phyloP scores from a whole-genome alignment of 2,888 invertebrate genomes.

The Patella depressa region DNA sequence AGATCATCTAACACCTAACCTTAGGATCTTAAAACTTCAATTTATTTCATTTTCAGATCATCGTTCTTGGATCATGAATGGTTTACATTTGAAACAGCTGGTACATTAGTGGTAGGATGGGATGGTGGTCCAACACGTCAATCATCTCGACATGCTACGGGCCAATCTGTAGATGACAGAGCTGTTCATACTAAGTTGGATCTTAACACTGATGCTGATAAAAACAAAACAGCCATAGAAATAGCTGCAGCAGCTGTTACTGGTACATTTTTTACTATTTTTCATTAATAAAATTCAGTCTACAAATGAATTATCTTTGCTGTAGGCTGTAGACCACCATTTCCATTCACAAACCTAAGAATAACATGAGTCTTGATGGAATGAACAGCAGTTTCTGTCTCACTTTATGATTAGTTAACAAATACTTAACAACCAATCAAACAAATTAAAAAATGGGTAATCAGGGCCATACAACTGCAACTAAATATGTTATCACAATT shows the following conservation, averaged over 20 bases:
- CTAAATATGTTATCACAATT: too few relatives aligned
- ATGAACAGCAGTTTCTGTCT: background rate
- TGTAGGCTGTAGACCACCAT: too few relatives aligned
- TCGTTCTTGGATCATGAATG: conserved; percentile 68
- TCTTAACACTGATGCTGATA: conserved; percentile 41
- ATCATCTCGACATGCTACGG: conserved; percentile 25
- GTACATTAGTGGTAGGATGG: conserved; percentile 67
- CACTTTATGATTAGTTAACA: background rate
- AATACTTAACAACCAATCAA: too few relatives aligned
- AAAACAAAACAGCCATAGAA: conserved; percentile 62
- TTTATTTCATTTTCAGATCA: conserved; percentile 49
- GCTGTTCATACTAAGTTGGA: conserved; percentile 38
- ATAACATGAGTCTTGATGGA: too few relatives aligned
- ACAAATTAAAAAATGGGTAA: too few relatives aligned
- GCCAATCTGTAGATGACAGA: conserved; percentile 22
- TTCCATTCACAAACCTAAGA: too few relatives aligned
- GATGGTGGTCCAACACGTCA: conserved; percentile 59
- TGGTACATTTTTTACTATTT: conserved; percentile 36
- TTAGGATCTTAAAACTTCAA: too few relatives aligned
- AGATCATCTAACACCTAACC: too few relatives aligned
- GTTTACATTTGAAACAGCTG: conserved; percentile 69
- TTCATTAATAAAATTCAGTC: background rate
- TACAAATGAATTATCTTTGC: too few relatives aligned
- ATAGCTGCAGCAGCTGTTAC: conserved; percentile 68
- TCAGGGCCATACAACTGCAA: too few relatives aligned